A percentile compares a stretch with the other conserved stretches of the same genome.
Conservation (phyloP, 2,113 vertebrate species). For the Promerops cafer region DNA sequence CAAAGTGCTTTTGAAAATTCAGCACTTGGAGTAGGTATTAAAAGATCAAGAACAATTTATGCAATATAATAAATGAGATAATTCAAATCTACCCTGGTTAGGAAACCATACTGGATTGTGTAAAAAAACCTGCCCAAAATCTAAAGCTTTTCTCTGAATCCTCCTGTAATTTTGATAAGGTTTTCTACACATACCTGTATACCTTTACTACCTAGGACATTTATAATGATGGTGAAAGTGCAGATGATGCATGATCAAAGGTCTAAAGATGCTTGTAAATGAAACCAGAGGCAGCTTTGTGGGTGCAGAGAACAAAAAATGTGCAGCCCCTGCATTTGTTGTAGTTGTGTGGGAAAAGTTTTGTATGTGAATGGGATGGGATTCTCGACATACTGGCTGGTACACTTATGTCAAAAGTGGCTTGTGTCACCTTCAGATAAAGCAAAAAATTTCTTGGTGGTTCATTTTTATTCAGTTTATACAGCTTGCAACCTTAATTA, state of each 20-base stretch:
- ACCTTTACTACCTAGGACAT: background rate
- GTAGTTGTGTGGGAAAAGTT: background rate
- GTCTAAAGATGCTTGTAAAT: background rate
- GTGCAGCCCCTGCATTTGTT: background rate
- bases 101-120: background rate
- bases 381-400: background rate
- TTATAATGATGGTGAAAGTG: background rate
- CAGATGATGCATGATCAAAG: background rate
- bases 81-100: background rate
- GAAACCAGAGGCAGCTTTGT: background rate
- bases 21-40: background rate
- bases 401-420: accelerated
- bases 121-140: background rate
- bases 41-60: background rate
- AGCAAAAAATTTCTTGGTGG: background rate
- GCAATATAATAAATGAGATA: background rate
- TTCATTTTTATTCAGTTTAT: background rate
- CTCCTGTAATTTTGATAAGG: background rate
- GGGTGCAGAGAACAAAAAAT: background rate
- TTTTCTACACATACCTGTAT: background rate
- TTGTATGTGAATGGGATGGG: background rate
- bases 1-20: background rate
- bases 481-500: background rate
- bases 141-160: background rate
- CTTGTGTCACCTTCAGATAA: background rate